Evolutionary conservation across 2,797 vertebrate species (phyloP).

Genomic region (Mycteria americana): DNA sequence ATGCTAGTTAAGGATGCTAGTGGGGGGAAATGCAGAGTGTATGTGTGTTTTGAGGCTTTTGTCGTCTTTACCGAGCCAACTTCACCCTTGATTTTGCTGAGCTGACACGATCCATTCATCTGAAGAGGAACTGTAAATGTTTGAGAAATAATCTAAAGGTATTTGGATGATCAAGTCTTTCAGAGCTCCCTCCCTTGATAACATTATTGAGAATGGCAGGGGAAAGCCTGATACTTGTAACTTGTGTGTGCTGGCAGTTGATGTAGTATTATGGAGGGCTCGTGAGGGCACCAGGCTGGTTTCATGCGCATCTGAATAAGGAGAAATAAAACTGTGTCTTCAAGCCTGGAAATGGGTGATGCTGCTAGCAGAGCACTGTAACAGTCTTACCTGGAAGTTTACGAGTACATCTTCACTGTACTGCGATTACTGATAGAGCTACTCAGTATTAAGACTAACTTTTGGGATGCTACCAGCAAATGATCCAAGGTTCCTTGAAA

Average conservation of each 20-base stretch:
- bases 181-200: not conserved
- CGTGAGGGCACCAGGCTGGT: not conserved
- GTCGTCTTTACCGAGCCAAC: not conserved
- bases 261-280: not conserved
- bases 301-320: not conserved
- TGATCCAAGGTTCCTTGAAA: not conserved
- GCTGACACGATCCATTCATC: not conserved
- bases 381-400: not conserved
- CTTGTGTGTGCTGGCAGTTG: not conserved
- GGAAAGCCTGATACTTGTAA: not conserved
- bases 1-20: not conserved
- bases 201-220: not conserved
- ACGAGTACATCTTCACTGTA: fast-evolving
- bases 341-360: not conserved
- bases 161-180: not conserved
- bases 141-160: not conserved
- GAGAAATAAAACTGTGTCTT: not conserved
- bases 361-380: not conserved
- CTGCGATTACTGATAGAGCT: not conserved
- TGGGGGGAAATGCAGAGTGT: not conserved
- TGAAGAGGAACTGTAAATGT: not conserved
- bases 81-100: not conserved
- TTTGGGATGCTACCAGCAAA: not conserved
- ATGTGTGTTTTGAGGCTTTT: not conserved
- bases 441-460: not conserved